Evolutionary conservation across 2,888 invertebrate genomes (phyloP).

Genomic region (Auanema sp.): DNA sequence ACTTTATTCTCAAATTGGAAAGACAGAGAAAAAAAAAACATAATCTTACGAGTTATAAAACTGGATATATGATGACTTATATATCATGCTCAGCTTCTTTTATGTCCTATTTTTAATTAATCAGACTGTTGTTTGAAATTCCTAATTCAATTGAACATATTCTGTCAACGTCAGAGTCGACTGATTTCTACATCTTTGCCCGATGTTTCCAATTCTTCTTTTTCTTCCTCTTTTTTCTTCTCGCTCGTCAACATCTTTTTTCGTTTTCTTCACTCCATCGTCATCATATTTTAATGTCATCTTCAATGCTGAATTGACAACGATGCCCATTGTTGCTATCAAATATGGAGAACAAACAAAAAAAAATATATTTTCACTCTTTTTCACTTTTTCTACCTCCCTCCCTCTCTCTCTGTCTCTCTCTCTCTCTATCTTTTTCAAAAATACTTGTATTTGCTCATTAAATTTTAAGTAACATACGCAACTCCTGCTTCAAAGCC

Average conservation of each 20-base stretch:
- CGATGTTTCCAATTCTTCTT: constrained; percentile 6
- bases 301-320: constrained; percentile 3
- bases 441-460: constrained; percentile 3
- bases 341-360: no score
- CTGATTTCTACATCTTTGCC: constrained; percentile 1
- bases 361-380: constrained; percentile 7
- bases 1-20: neutral
- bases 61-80: no score
- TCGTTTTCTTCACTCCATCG: neutral
- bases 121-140: no score
- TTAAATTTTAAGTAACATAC: neutral
- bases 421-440: neutral
- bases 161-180: constrained; percentile 5
- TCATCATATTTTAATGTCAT: neutral
- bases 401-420: constrained; percentile 13
- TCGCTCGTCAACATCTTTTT: neutral
- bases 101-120: no score
- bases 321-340: neutral
- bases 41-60: no score
- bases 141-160: neutral
- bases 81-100: no score
- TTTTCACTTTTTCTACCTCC: no score
- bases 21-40: constrained; percentile 6
- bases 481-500: no score
- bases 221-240: neutral